Evolutionary conservation across 2,888 invertebrate genomes (phyloP).

Genomic region (Punctoribates punctum): DNA sequence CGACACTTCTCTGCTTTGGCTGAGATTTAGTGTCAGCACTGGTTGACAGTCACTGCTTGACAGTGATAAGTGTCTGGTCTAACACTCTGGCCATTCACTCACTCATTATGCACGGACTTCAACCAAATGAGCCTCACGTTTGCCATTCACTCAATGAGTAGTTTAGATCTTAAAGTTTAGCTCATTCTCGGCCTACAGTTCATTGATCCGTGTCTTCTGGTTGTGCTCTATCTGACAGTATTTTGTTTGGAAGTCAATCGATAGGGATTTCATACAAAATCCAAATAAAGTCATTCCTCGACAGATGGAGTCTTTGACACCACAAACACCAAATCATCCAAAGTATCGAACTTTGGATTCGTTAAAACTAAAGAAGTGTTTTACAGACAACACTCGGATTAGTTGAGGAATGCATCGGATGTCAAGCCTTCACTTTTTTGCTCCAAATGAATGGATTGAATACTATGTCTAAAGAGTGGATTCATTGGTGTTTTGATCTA

Average conservation of each 20-base stretch:
- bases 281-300: not conserved
- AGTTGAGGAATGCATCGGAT: too few relatives aligned
- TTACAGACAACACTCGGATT: too few relatives aligned
- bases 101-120: constrained; percentile 23
- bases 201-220: not conserved
- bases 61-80: constrained; percentile 35
- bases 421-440: too few relatives aligned
- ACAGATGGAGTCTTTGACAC: constrained; percentile 12
- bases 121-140: not conserved
- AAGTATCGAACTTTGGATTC: too few relatives aligned
- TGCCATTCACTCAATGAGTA: not conserved
- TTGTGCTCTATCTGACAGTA: not conserved
- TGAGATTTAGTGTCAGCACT: not conserved
- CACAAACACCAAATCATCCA: not conserved
- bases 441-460: too few relatives aligned
- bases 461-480: not conserved
- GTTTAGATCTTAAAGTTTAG: not conserved
- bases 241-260: constrained; percentile 4
- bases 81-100: too few relatives aligned
- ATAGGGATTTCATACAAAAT: not conserved
- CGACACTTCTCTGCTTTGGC: constrained; percentile 4
- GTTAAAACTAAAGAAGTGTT: too few relatives aligned
- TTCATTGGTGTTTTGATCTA: not conserved
- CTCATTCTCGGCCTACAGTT: not conserved
- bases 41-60: too few relatives aligned